phyloP scores from a whole-genome alignment of 2,113 vertebrate genomes.

The Uropsilus gracilis region DNA sequence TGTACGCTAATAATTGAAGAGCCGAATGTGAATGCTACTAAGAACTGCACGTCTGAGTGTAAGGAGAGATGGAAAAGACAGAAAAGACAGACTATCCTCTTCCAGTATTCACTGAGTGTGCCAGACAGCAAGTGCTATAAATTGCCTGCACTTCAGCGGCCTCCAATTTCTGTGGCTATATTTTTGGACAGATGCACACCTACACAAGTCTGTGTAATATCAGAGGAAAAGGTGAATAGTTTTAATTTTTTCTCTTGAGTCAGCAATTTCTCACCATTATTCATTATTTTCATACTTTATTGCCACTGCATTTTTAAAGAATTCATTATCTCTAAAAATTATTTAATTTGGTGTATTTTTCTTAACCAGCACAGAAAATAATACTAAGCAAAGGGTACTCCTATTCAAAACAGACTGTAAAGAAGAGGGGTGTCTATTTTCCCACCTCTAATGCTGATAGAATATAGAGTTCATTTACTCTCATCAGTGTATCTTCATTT shows the following conservation, averaged over 20 bases:
- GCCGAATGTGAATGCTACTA: neutral
- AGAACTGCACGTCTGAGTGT: neutral
- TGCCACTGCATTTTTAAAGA: neutral
- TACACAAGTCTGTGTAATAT: neutral
- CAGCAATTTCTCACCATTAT: neutral
- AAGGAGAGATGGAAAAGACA: neutral
- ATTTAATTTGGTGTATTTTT: neutral
- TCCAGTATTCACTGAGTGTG: neutral
- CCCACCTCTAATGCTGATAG: neutral
- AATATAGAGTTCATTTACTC: neutral
- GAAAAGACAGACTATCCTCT: neutral
- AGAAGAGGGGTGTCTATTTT: neutral
- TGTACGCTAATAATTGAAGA: neutral
- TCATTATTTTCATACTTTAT: neutral
- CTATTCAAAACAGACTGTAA: neutral
- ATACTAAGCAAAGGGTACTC: neutral
- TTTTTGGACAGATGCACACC: neutral
- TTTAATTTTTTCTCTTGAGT: neutral
- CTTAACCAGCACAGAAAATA: neutral
- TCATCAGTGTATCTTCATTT: neutral
- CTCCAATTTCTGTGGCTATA: neutral
- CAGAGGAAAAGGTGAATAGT: neutral
- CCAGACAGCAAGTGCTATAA: neutral
- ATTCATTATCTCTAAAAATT: neutral
- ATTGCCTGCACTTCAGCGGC: neutral